phyloP scores from a whole-genome alignment of 2,113 vertebrate species.

The Rhinolophus sinicus region DNA sequence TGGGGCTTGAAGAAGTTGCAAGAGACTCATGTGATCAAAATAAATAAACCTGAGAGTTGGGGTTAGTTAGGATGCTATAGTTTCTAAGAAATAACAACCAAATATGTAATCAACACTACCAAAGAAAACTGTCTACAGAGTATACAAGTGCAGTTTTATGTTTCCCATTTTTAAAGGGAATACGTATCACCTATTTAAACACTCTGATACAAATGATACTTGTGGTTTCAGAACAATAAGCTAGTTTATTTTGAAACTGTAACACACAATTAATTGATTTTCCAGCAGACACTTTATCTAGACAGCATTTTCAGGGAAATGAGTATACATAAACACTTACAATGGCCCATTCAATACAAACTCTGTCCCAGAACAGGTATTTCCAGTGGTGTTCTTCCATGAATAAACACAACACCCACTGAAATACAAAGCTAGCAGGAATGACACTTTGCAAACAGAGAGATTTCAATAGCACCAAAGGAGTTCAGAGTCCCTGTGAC shows the following conservation, averaged over 20 bases:
- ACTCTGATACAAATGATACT: not conserved
- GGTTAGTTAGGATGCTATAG: not conserved
- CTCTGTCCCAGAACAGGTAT: slow-evolving; percentile 24
- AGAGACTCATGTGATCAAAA: not conserved
- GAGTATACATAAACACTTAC: not conserved
- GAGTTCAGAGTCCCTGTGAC: not conserved
- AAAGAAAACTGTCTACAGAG: not conserved
- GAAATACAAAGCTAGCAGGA: not conserved
- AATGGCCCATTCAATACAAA: not conserved
- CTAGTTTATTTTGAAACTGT: not conserved
- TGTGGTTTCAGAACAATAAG: not conserved
- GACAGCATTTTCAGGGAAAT: slow-evolving; percentile 34
- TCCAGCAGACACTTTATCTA: not conserved
- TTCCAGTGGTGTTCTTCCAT: not conserved
- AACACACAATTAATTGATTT: not conserved
- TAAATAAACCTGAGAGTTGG: not conserved
- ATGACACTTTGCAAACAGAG: not conserved
- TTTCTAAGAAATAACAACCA: not conserved
- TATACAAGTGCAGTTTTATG: not conserved
- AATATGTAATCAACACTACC: not conserved
- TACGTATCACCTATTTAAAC: not conserved
- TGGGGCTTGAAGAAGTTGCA: not conserved
- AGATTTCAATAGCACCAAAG: not conserved
- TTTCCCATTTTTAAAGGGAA: not conserved
- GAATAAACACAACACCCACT: not conserved